phyloP scores from a whole-genome alignment of 1,140 invertebrate genomes.

The Leptinotarsa undecemlineata region DNA sequence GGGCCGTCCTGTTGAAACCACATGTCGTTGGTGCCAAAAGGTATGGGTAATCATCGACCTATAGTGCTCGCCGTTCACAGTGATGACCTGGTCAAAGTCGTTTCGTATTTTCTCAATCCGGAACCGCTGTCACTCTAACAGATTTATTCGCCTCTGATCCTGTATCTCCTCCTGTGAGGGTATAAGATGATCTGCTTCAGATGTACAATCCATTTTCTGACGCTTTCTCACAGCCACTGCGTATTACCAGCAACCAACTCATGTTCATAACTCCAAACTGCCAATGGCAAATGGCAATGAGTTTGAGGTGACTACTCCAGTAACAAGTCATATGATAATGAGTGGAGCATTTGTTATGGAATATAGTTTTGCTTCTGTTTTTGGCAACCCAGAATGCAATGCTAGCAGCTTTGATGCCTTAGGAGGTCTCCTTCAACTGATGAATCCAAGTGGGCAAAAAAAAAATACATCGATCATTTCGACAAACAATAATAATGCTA shows the following conservation, averaged over 20 bases:
- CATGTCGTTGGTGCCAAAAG: no score
- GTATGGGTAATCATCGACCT: no score
- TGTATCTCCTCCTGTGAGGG: slow-evolving; percentile 60
- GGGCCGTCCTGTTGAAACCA: no score
- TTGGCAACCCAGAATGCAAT: slow-evolving; percentile 74
- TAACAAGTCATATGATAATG: slow-evolving; percentile 43
- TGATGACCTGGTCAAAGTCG: no score
- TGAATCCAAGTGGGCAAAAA: slow-evolving; percentile 49
- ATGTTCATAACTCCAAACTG: slow-evolving; percentile 53
- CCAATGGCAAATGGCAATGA: slow-evolving; percentile 67
- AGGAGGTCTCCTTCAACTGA: slow-evolving; percentile 71
- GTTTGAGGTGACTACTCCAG: slow-evolving; percentile 14
- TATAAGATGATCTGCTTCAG: slow-evolving; percentile 87
- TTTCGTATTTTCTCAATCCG: slow-evolving; percentile 54
- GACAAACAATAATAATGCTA: slow-evolving; percentile 44
- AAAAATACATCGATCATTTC: slow-evolving; percentile 26
- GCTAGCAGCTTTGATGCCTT: slow-evolving; percentile 69
- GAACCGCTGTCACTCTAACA: slow-evolving; percentile 58
- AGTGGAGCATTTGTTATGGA: slow-evolving; percentile 82
- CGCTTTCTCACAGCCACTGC: slow-evolving; percentile 69
- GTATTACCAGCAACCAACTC: slow-evolving; percentile 48
- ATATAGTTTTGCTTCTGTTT: slow-evolving; percentile 82
- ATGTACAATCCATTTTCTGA: slow-evolving; percentile 90
- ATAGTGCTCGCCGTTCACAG: no score
- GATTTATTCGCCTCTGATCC: slow-evolving; percentile 70